Base-by-base conservation (phyloP, 2,888 invertebrate species). In the Diabrotica balteata region DNA sequence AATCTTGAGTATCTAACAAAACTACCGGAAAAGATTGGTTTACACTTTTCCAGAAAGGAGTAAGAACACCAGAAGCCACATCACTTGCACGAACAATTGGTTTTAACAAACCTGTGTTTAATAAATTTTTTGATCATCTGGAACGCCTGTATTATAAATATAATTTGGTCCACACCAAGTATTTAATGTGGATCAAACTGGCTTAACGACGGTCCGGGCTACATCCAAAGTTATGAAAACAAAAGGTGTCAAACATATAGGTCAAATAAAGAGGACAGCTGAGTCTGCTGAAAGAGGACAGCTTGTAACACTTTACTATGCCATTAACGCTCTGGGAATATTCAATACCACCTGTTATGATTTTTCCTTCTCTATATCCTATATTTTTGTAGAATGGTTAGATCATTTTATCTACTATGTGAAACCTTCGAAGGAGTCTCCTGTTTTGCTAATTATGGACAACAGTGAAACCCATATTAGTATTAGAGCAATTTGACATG, bases 171-270 rank as follows among this genome's bases (percentile, higher is more conserved):
- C 17, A 17, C 47, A 47, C 5, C 10, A 47, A 7, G 50, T 50
- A 5, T 60, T 2, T n/a, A 60, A 50, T 50, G 22, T 43, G n/a
- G 51, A 60, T 79, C 75, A 45, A 42, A 55, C 55, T 8, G 55
- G 32, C 3, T 7, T 55, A 42, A 55, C 55, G 7, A 55, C 55
- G 8, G 78, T 73, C 44, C 72, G 68, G 55, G 57, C 43, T 2
- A n/a, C 58, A 44, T 45, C 11, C 1, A 64, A 64, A 55, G 61
- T 70, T 22, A 5, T 70, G 0, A 65, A 55, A 49, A 46, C 10
- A 51, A 63, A 59, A 44, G 65, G 70, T 9, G 65, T 68, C 44
- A 8, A 10, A 47, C 47, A 47, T 0, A 66, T 65, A 52, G 64
- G 58, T 7, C 68, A 70, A 32, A 62, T 70, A 47, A 66, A 62